These are phyloP conservation scores for Tethya wilhelma DNA, from an alignment of 37 sponge, comb jelly and placozoan genomes.

Conservation along the genomic window DNA sequence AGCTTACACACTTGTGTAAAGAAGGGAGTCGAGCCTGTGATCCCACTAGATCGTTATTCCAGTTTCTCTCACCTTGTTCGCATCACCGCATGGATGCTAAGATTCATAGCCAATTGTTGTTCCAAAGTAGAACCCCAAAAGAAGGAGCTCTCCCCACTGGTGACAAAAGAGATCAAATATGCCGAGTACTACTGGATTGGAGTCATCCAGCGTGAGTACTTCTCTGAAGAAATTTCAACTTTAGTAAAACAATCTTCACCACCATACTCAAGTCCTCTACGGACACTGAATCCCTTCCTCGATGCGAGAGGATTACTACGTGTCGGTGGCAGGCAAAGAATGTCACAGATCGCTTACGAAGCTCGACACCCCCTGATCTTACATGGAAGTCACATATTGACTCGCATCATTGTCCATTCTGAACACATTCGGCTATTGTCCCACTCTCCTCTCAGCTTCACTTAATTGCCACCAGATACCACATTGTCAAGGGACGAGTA, in stretches of 20 bases:
- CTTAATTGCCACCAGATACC: not conserved
- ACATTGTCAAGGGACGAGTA: not conserved
- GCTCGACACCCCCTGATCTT: not conserved
- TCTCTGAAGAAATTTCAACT: not conserved
- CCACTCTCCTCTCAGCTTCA: constrained; percentile 9
- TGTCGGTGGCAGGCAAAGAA: constrained; percentile 4
- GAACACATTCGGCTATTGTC: constrained; percentile 15
- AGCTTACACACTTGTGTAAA: not conserved
- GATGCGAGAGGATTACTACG: not conserved
- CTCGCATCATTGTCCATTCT: not conserved
- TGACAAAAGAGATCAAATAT: not conserved
- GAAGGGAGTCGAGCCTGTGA: not conserved
- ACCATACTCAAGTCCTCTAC: not conserved
- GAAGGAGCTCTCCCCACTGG: not conserved
- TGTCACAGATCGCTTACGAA: not conserved
- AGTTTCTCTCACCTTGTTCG: constrained; percentile 8
- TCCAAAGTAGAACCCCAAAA: not conserved
- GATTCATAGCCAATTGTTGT: constrained; percentile 26
- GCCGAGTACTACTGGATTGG: constrained; percentile 32
- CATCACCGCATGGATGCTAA: constrained; percentile 24
- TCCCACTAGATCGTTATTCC: constrained; percentile 27
- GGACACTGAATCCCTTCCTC: not conserved
- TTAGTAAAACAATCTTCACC: not conserved
- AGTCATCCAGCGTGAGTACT: constrained; percentile 6
- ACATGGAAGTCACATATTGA: not conserved